Base-by-base conservation (phyloP, 2,113 vertebrate species). In the Romanogobio albipinnatus region DNA sequence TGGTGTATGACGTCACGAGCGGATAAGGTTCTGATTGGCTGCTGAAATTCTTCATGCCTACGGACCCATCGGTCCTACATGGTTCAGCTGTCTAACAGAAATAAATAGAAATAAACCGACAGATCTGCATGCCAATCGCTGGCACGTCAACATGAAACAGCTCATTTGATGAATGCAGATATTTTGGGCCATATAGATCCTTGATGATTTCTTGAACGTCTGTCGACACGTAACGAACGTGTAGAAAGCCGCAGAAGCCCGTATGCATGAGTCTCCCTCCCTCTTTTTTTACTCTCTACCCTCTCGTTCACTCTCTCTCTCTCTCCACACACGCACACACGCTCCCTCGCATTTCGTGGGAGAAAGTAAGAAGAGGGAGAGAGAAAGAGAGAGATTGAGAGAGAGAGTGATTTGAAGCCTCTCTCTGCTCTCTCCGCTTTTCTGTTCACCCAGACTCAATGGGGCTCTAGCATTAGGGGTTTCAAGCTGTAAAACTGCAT, bases 351-450 rank as follows among this genome's bases (percentile, higher is more conserved):
- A 91, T 89, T 91, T 89, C 82, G 90, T 90, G 89, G 90, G 93
- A 92, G 92, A 94, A 91, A 93, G 92, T 90, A 87, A 89, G 91
- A 91, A 92, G 90, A 88, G 90, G 83, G 91, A 90, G 92, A 91
- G 90, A 89, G 89, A 91, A 89, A 90, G 92, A 91, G 91, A 89
- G 90, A 92, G 92, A 91, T 53, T 91, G 92, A 91, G 92, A 93
- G 92, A 93, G 93, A 91, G 91, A 87, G 91, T 93, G 91, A 90
- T 92, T 93, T 91, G 90, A 93, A 92, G 92, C 91, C 92, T 94
- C 86, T 88, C 89, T 90, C 93, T 87, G 92, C 88, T 92, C 91
- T 92, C 93, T 94, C 91, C 92, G 91, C 92, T 94, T 91, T 90
- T 79, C 90, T 90, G 91, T 91, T 92, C 92, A 90, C 75, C 91